Conservation (phyloP, 2,797 vertebrate species). For the Zalophus californianus region DNA sequence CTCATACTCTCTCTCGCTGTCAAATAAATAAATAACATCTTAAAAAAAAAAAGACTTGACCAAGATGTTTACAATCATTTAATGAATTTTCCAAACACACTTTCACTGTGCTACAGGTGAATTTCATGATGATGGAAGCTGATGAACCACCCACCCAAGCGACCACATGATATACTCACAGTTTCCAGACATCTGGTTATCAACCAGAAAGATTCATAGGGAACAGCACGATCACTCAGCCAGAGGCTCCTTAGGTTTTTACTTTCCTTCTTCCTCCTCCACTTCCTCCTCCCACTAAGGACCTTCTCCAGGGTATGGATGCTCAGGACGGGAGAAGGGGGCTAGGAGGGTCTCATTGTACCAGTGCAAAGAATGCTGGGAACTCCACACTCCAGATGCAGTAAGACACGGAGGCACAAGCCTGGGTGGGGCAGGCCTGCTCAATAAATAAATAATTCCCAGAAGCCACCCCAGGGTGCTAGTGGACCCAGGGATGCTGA, state of each 20-base stretch:
- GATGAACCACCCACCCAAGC: slow-evolving; percentile 50
- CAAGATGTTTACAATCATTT: slow-evolving; percentile 83
- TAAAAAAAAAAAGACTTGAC: not conserved
- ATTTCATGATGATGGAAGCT: slow-evolving; percentile 72
- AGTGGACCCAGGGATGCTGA: not conserved
- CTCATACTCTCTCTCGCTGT: not conserved
- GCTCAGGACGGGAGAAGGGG: not conserved
- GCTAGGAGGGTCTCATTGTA: accelerated
- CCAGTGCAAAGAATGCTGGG: not conserved
- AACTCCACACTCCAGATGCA: slow-evolving; percentile 50
- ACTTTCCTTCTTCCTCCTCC: not conserved
- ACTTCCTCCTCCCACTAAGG: not conserved
- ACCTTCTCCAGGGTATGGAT: not conserved
- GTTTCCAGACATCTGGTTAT: not conserved
- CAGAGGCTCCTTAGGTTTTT: not conserved
- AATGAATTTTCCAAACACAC: slow-evolving; percentile 85
- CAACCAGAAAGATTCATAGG: not conserved
- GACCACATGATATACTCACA: not conserved
- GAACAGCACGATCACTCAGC: not conserved
- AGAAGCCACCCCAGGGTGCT: slow-evolving; percentile 36
- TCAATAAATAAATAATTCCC: slow-evolving; percentile 67
- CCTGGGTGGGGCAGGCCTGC: slow-evolving; percentile 77
- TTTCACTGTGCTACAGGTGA: slow-evolving; percentile 71
- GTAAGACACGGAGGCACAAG: slow-evolving; percentile 74
- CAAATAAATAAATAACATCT: not conserved